Percentiles rank a stretch among this genome's conserved stretches.
Evolutionary conservation across 2,797 vertebrate genomes (phyloP).

Genomic region (Melanogrammus aeglefinus): DNA sequence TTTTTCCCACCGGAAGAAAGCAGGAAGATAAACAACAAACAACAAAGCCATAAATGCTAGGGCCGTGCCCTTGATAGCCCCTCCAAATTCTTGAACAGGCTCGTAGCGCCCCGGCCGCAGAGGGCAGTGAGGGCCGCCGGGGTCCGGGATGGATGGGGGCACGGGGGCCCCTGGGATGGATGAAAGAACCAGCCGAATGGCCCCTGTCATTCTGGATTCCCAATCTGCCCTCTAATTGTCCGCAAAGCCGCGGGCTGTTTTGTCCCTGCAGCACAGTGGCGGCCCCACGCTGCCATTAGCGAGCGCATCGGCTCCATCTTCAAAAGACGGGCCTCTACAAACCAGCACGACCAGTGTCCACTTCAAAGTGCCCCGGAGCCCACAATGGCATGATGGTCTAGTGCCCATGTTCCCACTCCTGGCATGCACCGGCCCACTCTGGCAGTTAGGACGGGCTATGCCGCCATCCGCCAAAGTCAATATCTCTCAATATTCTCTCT

Average conservation of each 20-base stretch:
- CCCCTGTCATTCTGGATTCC: conserved; percentile 73
- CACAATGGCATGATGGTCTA: conserved; percentile 64
- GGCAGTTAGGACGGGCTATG: conserved; percentile 44
- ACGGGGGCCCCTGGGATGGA: conserved; percentile 52
- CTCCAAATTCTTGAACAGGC: conserved; percentile 70
- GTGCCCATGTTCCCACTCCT: conserved; percentile 56
- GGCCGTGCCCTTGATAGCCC: conserved; percentile 56
- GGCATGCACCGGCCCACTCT: conserved; percentile 42
- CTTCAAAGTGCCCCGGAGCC: conserved; percentile 65
- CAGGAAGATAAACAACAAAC: conserved; percentile 44
- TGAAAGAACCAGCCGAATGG: conserved; percentile 70
- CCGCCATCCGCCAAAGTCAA: conserved; percentile 23
- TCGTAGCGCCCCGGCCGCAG: conserved; percentile 63
- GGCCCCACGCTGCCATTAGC: conserved; percentile 76
- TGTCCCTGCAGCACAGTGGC: conserved; percentile 68
- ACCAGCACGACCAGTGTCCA: conserved; percentile 67
- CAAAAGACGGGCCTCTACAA: conserved; percentile 66
- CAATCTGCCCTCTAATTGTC: conserved; percentile 79
- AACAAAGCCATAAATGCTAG: conserved; percentile 61
- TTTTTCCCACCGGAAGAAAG: conserved; percentile 57
- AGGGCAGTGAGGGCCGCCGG: conserved; percentile 52
- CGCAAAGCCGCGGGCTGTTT: conserved; percentile 71
- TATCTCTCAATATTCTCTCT: conserved; percentile 7
- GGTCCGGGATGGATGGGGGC: conserved; percentile 32
- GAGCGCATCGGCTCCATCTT: conserved; percentile 70